Conservation (phyloP, 2,797 vertebrate genomes). For the Nyctibius grandis region DNA sequence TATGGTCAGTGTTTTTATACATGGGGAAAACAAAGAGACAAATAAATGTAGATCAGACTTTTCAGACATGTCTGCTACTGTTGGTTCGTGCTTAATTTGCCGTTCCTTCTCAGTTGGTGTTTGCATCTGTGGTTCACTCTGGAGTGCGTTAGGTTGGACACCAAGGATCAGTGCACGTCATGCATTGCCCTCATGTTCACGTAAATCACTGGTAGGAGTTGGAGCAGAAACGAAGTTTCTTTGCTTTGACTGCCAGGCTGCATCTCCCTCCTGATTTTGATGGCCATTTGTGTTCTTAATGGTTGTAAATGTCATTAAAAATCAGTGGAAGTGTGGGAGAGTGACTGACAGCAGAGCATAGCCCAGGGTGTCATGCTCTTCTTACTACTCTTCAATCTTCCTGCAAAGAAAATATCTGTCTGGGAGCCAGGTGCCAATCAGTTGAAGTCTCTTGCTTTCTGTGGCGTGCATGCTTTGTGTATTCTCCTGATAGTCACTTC, state of each 20-base stretch:
- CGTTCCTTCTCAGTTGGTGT: not conserved
- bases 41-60: not conserved
- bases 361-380: not conserved
- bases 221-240: not conserved
- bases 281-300: not conserved
- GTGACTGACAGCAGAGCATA: not conserved
- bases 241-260: not conserved
- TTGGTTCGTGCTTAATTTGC: not conserved
- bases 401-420: not conserved
- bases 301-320: conserved; percentile 23
- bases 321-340: not conserved
- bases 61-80: not conserved
- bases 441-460: conserved; percentile 12
- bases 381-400: not conserved
- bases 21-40: not conserved
- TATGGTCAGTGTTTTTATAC: not conserved
- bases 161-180: not conserved
- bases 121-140: not conserved
- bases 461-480: not conserved
- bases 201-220: not conserved
- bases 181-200: too few relatives aligned
- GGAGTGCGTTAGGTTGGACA: not conserved
- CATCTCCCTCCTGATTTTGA: not conserved
- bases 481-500: not conserved
- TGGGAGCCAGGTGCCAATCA: conserved; percentile 16